Base-by-base conservation (phyloP, 2,888 invertebrate genomes). In the Listrodromus nycthemerus region DNA sequence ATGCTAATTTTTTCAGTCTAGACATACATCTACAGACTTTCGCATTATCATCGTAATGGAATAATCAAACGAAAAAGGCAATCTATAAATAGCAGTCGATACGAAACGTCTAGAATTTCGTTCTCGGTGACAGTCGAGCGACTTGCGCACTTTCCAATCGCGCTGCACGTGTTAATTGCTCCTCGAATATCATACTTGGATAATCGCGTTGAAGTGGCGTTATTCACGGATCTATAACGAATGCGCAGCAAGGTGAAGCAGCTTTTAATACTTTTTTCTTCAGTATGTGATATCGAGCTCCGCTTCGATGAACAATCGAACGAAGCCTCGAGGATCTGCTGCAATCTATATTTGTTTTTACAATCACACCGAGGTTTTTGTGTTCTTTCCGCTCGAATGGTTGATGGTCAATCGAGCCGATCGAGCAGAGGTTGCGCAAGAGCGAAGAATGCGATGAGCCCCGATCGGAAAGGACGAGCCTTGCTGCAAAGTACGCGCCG, bases 381-480 rank as follows among this genome's bases (percentile, higher is more conserved):
- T 45, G 58, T 74, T 50, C 16, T 73, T 65, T 30, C 24, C 50
- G 65, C 71, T 70, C 74, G 30, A 48, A 70, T 82, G 71, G 66
- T 67, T 73, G 67, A 82, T 67, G 27, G 45, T n/a, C 16, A 21
- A 66, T 76, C 66, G 41, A 37, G 50, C 16, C 78, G 37, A 74
- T 74, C 37, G 27, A 16, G 24, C 65, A 13, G 45, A 41, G 13
- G 63, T 77, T 83, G 58, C 76, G 76, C 63, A 80, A 80, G 61
- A 73, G 24, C 33, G 45, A 80, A 80, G 61, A 73, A 55, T 45
- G 24, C 21, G 52, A 77, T 66, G 55, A 77, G 70, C 80, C n/a
- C 19, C 48, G 75, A 76, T 66, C 48, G 45, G 41, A 37, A 79
- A 65, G 67, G 83, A 83, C 76, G 61, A 76, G 80, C 71, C 76